Conservation (phyloP, 2,888 invertebrate species). For the Eucera pruinosa region DNA sequence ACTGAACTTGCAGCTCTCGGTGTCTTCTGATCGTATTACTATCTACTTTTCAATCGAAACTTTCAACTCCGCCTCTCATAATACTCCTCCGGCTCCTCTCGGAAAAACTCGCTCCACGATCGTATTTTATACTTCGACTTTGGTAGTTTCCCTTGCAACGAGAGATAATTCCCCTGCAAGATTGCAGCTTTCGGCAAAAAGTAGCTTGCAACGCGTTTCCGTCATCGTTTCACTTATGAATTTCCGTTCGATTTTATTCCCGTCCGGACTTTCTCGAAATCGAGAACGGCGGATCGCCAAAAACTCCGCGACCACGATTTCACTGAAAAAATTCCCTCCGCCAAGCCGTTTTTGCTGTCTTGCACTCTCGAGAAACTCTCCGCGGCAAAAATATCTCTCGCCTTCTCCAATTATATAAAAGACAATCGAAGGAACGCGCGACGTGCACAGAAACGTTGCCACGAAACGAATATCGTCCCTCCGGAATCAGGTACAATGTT, state of each 20-base stretch:
- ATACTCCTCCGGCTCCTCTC: too few relatives aligned
- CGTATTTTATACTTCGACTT: too few relatives aligned
- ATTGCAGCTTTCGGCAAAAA: too few relatives aligned
- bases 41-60: not conserved
- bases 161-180: too few relatives aligned
- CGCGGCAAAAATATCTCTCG: not conserved
- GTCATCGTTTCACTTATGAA: not conserved
- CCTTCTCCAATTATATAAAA: slow-evolving; percentile 3
- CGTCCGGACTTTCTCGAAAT: slow-evolving; percentile 20
- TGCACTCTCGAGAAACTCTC: not conserved
- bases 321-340: slow-evolving; percentile 16
- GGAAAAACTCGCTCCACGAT: too few relatives aligned
- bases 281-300: not conserved
- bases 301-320: slow-evolving; percentile 19
- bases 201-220: too few relatives aligned
- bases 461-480: too few relatives aligned
- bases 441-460: not conserved
- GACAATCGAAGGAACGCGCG: not conserved
- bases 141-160: too few relatives aligned
- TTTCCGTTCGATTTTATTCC: not conserved
- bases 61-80: too few relatives aligned
- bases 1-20: not conserved
- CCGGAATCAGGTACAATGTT: too few relatives aligned
- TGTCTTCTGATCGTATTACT: not conserved
- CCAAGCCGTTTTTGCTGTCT: not conserved